These are phyloP conservation scores for Andrena chrysosceles DNA, from an alignment of 2,888 invertebrate genomes.

Conservation along the genomic window DNA sequence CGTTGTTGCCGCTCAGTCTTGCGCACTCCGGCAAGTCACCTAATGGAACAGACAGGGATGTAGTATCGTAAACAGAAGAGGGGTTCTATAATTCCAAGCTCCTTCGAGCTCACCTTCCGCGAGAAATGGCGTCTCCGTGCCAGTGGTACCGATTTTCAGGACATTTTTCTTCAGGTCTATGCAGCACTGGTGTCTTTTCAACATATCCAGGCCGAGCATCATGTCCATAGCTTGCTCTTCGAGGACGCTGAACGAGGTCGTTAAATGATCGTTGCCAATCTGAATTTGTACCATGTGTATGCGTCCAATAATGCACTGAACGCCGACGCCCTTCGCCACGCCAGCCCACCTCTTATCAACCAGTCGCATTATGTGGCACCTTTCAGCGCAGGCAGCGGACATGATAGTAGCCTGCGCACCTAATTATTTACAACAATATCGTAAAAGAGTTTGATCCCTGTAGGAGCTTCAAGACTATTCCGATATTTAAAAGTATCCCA, in stretches of 20 bases:
- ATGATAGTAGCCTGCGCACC: constrained; percentile 99
- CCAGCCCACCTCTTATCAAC: constrained; percentile 98
- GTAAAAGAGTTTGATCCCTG: too few species aligned
- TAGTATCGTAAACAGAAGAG: not conserved
- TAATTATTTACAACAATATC: constrained; percentile 69
- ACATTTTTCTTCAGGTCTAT: constrained; percentile 96
- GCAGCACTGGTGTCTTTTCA: constrained; percentile 98
- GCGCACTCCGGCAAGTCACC: constrained; percentile 92
- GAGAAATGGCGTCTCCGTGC: constrained; percentile 95
- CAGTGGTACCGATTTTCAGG: constrained; percentile 96
- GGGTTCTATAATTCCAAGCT: not conserved
- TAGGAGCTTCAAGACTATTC: not conserved
- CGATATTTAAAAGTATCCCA: not conserved
- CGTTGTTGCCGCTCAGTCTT: constrained; percentile 89
- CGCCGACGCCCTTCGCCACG: constrained; percentile 98
- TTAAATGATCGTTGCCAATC: constrained; percentile 96
- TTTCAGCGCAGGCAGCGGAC: constrained; percentile 97
- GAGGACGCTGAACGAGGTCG: constrained; percentile 98
- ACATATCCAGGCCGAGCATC: constrained; percentile 98
- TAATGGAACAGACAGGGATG: constrained; percentile 36
- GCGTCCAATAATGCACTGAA: constrained; percentile 97
- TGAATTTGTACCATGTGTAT: constrained; percentile 99
- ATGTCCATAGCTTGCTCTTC: constrained; percentile 99
- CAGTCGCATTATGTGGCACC: constrained; percentile 95
- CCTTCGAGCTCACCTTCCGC: constrained; percentile 88